Conservation (phyloP, 2,797 vertebrate genomes). For the Podargus strigoides region DNA sequence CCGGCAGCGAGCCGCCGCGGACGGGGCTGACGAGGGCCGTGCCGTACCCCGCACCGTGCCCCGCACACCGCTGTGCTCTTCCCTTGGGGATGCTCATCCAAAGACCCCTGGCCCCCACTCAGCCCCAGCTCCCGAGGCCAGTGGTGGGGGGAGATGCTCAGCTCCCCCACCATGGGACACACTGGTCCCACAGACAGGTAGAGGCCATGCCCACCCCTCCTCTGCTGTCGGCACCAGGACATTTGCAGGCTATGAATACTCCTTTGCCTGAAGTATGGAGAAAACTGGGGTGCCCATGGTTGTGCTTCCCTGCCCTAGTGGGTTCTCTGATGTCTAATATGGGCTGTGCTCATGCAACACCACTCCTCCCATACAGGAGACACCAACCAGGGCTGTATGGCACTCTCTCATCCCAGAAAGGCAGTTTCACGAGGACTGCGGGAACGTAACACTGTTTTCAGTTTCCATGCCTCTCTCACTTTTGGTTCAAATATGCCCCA, state of each 20-base stretch:
- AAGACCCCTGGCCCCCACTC: fast-evolving
- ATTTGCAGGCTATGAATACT: background rate
- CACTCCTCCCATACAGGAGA: background rate
- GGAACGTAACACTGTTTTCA: background rate
- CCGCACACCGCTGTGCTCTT: fast-evolving
- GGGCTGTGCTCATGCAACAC: background rate
- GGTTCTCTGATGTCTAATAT: background rate
- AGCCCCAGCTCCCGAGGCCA: background rate
- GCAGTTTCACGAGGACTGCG: background rate
- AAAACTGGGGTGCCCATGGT: background rate
- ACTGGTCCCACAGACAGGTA: background rate
- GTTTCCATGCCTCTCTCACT: background rate
- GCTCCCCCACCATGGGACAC: background rate
- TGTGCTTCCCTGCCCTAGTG: background rate
- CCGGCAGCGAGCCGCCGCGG: slow-evolving; percentile 9
- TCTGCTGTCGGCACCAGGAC: background rate
- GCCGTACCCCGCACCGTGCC: background rate
- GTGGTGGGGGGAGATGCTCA: fast-evolving
- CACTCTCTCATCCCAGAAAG: background rate
- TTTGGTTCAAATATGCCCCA: background rate
- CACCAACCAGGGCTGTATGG: background rate
- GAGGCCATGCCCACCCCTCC: background rate
- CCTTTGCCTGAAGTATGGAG: background rate
- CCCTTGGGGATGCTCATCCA: background rate
- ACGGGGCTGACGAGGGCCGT: background rate